phyloP scores from a whole-genome alignment of 2,113 vertebrate species.

The Mormoops blainvillei region DNA sequence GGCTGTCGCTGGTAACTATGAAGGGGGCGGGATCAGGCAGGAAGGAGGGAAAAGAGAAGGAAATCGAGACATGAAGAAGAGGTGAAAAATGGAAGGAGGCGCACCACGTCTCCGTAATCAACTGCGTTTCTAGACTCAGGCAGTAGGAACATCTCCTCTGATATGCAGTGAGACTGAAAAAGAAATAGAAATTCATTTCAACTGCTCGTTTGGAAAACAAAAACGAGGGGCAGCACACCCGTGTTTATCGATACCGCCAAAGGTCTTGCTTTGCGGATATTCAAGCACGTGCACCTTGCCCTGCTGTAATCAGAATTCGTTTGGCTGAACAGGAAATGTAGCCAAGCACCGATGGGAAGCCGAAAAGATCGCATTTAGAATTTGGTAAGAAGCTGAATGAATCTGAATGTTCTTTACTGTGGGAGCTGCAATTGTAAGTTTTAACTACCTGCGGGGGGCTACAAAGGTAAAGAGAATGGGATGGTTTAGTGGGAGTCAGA shows the following conservation, averaged over 20 bases:
- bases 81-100: background rate
- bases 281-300: background rate
- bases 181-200: background rate
- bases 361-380: slow-evolving; percentile 27
- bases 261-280: background rate
- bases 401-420: slow-evolving; percentile 52
- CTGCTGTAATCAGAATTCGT: slow-evolving; percentile 25
- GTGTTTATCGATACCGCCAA: background rate
- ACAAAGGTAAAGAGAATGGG: slow-evolving; percentile 10
- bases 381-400: slow-evolving; percentile 21
- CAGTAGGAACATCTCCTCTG: background rate
- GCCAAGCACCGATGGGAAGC: slow-evolving; percentile 43
- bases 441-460: slow-evolving; percentile 33
- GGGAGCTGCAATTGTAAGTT: slow-evolving; percentile 48
- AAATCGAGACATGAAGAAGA: background rate
- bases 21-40: background rate
- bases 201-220: background rate
- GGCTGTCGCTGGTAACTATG: background rate
- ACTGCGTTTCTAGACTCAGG: background rate
- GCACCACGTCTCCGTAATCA: rapidly evolving
- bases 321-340: slow-evolving; percentile 49
- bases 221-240: background rate
- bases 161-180: background rate
- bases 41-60: background rate
- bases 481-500: background rate